A percentile compares a stretch with the other conserved stretches of the same genome.
Evolutionary conservation across 2,888 invertebrate species (phyloP).

Genomic region (Unio delphinus): DNA sequence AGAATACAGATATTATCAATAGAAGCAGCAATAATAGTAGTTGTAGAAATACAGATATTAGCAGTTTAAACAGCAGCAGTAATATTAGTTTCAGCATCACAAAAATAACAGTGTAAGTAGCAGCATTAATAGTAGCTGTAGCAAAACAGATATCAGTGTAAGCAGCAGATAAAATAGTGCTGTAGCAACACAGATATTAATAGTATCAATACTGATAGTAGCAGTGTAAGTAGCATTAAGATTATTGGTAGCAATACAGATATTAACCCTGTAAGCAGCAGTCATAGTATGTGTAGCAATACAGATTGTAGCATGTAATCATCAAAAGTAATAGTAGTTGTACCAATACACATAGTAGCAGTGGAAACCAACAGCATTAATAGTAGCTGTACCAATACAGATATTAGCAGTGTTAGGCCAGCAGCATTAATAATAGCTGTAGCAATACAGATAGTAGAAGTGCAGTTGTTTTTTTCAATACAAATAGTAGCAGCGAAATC

Average conservation of each 20-base stretch:
- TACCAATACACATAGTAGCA: slow-evolving; percentile 8
- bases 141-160: neutral
- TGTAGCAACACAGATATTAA: slow-evolving; percentile 1
- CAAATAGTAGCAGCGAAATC: too few species aligned
- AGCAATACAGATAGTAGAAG: too few species aligned
- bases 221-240: neutral
- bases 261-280: slow-evolving; percentile 1
- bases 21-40: slow-evolving; percentile 7
- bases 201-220: slow-evolving; percentile 4
- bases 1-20: neutral
- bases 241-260: neutral
- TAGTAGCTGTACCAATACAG: neutral
- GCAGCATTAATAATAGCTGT: too few species aligned
- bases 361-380: slow-evolving; percentile 2
- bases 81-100: slow-evolving; percentile 1
- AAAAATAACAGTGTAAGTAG: neutral
- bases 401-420: slow-evolving; percentile 13
- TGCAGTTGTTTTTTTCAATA: too few species aligned
- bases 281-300: slow-evolving; percentile 15
- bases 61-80: slow-evolving; percentile 6
- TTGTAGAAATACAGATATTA: slow-evolving; percentile 1
- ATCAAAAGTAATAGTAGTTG: neutral
- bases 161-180: neutral
- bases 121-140: slow-evolving; percentile 8
- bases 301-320: slow-evolving; percentile 14